phyloP scores from a whole-genome alignment of 2,113 vertebrate genomes.

The Mixornis gularis region DNA sequence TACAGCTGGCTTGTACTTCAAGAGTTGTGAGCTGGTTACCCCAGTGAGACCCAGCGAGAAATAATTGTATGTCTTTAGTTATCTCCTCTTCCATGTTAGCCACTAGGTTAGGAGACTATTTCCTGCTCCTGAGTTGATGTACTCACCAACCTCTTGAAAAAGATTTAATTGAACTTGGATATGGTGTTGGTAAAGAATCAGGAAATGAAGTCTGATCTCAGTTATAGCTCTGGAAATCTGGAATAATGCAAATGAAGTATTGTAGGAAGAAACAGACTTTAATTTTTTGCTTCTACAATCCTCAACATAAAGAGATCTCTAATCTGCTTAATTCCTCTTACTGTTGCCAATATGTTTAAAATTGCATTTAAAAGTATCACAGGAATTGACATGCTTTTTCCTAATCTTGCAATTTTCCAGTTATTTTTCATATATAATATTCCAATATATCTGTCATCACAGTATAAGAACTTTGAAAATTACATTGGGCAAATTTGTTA shows the following conservation, averaged over 20 bases:
- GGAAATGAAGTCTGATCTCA: background rate
- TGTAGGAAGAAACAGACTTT: background rate
- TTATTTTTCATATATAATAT: background rate
- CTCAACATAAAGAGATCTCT: background rate
- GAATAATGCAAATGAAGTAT: background rate
- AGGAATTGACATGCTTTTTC: background rate
- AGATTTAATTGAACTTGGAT: background rate
- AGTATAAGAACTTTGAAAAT: background rate
- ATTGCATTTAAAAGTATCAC: background rate
- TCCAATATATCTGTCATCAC: background rate
- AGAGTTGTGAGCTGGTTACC: background rate
- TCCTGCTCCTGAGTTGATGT: background rate
- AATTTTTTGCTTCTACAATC: background rate
- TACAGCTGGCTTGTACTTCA: background rate
- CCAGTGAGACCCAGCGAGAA: background rate
- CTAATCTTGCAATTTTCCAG: background rate
- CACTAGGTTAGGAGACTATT: background rate
- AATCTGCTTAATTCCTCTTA: background rate
- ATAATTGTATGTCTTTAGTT: conserved; percentile 28
- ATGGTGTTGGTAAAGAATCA: background rate
- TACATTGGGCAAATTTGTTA: background rate
- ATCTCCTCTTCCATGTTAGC: background rate
- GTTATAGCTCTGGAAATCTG: background rate
- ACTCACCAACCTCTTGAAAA: background rate
- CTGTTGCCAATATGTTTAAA: background rate